These are phyloP conservation scores for Hylaeus volcanicus DNA, from an alignment of 1,140 invertebrate species.

Conservation along the genomic window DNA sequence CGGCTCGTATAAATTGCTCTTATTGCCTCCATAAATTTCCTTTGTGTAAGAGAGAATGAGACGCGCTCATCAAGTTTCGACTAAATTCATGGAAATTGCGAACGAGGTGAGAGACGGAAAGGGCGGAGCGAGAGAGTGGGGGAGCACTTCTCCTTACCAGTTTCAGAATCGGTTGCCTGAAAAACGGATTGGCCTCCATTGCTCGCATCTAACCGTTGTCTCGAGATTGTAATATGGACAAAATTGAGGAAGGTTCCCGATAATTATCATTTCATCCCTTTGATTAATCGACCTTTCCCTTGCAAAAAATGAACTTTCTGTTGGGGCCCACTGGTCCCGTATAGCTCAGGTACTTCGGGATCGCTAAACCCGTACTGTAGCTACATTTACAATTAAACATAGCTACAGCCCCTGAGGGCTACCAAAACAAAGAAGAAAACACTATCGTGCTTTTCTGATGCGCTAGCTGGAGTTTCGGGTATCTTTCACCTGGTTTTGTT, in stretches of 20 bases:
- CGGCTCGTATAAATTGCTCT: conserved; percentile 46
- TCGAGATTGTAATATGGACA: conserved; percentile 31
- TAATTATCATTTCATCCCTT: too few relatives aligned
- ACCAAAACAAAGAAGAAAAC: too few relatives aligned
- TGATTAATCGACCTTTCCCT: too few relatives aligned
- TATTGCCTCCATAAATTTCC: conserved; percentile 52
- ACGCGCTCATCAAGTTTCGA: conserved; percentile 43
- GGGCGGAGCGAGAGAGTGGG: not conserved
- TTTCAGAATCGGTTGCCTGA: conserved; percentile 18
- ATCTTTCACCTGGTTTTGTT: too few relatives aligned
- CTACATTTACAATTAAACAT: too few relatives aligned
- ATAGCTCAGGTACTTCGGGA: too few relatives aligned
- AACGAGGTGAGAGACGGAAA: not conserved
- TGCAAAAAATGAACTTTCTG: too few relatives aligned
- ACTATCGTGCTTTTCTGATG: too few relatives aligned
- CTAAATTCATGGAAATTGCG: conserved; percentile 52
- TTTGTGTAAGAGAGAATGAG: conserved; percentile 48
- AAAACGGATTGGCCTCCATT: conserved; percentile 54
- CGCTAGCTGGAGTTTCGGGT: too few relatives aligned
- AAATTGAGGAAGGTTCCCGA: not conserved
- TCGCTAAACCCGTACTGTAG: too few relatives aligned
- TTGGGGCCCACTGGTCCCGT: too few relatives aligned
- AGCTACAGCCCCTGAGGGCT: too few relatives aligned
- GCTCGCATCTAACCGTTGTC: conserved; percentile 53
- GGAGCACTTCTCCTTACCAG: conserved; percentile 12